Conservation (phyloP, 1,140 invertebrate genomes). For the Drosophila prosaltans region DNA sequence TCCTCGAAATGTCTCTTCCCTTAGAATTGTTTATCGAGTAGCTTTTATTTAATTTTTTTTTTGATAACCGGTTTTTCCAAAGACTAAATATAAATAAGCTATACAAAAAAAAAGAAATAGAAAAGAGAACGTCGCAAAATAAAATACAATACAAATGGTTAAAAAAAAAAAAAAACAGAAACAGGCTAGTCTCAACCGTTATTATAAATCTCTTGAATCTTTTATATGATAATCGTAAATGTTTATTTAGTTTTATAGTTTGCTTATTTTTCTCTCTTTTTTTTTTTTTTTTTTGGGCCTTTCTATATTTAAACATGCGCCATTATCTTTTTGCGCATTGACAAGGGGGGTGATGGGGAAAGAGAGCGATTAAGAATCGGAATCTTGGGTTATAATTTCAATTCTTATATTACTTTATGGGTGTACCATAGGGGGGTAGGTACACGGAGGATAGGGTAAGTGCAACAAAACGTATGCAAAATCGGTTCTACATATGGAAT, state of each 20-base stretch:
- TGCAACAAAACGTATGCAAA: background rate
- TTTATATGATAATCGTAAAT: conserved; percentile 18
- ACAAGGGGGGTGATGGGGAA: background rate
- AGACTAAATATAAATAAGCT: conserved; percentile 14
- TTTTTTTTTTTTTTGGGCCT: conserved; percentile 21
- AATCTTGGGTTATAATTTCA: background rate
- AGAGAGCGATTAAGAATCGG: background rate
- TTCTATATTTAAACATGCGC: conserved; percentile 51
- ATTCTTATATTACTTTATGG: background rate
- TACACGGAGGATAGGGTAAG: background rate
- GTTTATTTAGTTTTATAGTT: conserved; percentile 10
- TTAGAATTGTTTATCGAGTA: background rate
- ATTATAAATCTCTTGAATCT: conserved; percentile 10
- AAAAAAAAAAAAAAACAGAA: background rate
- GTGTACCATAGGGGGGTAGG: background rate
- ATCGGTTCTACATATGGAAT: no score
- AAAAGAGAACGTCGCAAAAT: conserved; percentile 10
- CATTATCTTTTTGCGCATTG: conserved; percentile 37
- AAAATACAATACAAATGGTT: no score
- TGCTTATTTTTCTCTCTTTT: background rate
- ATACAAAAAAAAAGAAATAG: background rate
- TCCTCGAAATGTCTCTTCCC: background rate
- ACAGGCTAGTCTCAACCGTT: conserved; percentile 4
- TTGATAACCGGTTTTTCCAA: conserved; percentile 9
- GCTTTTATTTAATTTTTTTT: background rate